These are phyloP conservation scores for Troides oblongomaculatus DNA, from an alignment of 2,888 invertebrate species.

Conservation along the genomic window DNA sequence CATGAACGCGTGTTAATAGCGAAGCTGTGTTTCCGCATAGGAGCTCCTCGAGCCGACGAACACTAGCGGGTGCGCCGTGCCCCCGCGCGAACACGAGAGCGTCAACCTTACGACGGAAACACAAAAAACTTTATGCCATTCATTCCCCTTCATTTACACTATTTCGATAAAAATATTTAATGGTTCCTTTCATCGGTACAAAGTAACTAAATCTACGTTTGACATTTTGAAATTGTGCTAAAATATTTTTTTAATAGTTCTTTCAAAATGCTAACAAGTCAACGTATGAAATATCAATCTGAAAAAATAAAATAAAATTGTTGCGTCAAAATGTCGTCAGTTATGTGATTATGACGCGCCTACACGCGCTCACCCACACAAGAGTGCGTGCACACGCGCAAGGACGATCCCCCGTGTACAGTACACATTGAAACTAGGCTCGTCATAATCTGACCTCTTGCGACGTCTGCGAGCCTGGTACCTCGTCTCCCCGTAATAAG, in stretches of 20 bases:
- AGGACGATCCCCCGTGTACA: constrained; percentile 42
- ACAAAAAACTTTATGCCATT: constrained; percentile 68
- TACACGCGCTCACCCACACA: constrained; percentile 63
- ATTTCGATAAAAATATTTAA: constrained; percentile 2
- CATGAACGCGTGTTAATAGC: constrained; percentile 77
- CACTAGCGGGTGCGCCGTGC: constrained; percentile 64
- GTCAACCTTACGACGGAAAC: constrained; percentile 74
- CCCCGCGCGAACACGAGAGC: constrained; percentile 73
- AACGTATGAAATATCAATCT: constrained; percentile 6
- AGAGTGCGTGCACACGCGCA: constrained; percentile 43
- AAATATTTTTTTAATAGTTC: not conserved
- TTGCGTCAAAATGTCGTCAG: constrained; percentile 50
- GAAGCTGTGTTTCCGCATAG: constrained; percentile 77
- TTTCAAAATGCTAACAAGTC: not conserved
- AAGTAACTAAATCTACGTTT: not conserved
- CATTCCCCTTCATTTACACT: constrained; percentile 1
- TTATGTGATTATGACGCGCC: constrained; percentile 59
- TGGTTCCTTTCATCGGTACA: not conserved
- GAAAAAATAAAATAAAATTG: constrained; percentile 36
- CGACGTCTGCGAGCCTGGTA: constrained; percentile 71
- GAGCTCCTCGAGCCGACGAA: constrained; percentile 69
- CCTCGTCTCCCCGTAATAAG: constrained; percentile 75
- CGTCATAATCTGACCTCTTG: constrained; percentile 67
- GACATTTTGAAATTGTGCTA: not conserved
- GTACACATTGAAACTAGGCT: constrained; percentile 56